phyloP scores from a whole-genome alignment of 2,113 vertebrate genomes.

The Aspiorhynchus laticeps region DNA sequence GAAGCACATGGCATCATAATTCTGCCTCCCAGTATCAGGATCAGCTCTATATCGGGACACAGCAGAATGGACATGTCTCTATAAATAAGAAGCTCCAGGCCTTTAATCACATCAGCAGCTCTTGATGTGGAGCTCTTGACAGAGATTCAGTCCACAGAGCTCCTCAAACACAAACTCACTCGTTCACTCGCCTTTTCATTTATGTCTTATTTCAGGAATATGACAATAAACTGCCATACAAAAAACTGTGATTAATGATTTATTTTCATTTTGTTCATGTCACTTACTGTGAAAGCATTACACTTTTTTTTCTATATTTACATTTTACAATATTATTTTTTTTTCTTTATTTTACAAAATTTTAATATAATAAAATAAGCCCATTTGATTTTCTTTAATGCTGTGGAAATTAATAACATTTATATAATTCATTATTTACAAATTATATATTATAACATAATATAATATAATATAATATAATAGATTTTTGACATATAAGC shows the following conservation, averaged over 20 bases:
- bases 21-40: background rate
- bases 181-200: background rate
- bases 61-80: no score
- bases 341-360: no score
- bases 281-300: background rate
- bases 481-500: no score
- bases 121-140: background rate
- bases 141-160: background rate
- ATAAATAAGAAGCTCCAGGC: background rate
- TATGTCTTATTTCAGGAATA: no score
- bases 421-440: no score
- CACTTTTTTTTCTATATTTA: no score
- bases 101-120: constrained; percentile 21
- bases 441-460: no score
- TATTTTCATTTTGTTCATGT: background rate
- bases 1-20: background rate
- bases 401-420: background rate
- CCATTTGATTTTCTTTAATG: background rate
- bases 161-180: background rate
- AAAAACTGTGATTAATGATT: background rate
- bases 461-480: no score
- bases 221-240: background rate
- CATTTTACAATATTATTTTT: no score
- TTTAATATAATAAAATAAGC: background rate
- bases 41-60: no score